phyloP scores from a whole-genome alignment of 2,888 invertebrate genomes.

The Oscheius sp. region DNA sequence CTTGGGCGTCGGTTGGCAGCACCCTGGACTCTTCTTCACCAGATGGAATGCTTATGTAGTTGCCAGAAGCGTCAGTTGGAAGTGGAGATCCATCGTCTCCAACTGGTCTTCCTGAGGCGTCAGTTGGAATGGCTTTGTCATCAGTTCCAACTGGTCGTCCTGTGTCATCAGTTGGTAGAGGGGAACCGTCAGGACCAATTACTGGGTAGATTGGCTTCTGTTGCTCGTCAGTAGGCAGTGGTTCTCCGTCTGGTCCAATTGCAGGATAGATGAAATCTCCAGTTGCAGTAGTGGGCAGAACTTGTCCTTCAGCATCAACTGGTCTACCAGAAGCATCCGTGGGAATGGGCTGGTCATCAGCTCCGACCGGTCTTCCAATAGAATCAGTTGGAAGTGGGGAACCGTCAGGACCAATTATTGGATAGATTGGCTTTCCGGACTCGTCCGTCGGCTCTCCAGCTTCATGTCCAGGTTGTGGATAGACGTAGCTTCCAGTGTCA shows the following conservation, averaged over 20 bases:
- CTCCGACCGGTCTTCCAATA: not conserved
- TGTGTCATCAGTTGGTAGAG: conserved; percentile 48
- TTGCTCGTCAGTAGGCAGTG: not conserved
- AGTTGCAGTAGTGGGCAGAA: conserved; percentile 22
- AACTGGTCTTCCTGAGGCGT: conserved; percentile 44
- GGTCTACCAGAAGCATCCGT: conserved; percentile 32
- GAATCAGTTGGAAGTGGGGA: conserved; percentile 40
- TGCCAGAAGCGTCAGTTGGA: no score
- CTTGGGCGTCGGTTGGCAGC: no score
- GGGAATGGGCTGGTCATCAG: conserved; percentile 14
- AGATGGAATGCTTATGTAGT: no score
- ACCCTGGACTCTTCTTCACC: no score
- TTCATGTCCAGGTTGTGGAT: conserved; percentile 48
- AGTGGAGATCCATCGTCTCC: no score
- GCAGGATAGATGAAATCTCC: conserved; percentile 19
- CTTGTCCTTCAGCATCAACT: conserved; percentile 42
- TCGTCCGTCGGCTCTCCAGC: conserved; percentile 42
- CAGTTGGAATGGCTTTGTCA: conserved; percentile 47
- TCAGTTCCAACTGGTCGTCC: conserved; percentile 39
- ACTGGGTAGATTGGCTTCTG: conserved; percentile 44
- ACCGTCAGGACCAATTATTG: conserved; percentile 48
- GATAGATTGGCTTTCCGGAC: conserved; percentile 33
- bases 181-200: conserved; percentile 42
- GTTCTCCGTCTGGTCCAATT: not conserved
- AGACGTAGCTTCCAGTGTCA: conserved; percentile 42